phyloP scores from a whole-genome alignment of 2,888 invertebrate species.

The Sylvicola cinctus region DNA sequence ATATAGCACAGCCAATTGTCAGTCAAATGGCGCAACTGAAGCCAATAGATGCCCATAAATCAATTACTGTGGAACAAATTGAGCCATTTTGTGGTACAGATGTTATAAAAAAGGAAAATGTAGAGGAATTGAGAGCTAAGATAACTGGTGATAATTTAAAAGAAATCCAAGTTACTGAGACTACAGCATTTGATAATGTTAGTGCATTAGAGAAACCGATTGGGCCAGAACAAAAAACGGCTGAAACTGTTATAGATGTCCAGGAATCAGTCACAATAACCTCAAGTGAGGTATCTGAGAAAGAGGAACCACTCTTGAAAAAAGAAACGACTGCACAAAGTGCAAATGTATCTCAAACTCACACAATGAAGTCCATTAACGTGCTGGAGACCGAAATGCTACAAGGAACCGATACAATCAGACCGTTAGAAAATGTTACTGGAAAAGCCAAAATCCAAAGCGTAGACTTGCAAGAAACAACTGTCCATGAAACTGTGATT shows the following conservation, averaged over 20 bases:
- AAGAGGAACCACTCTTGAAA: constrained; percentile 25
- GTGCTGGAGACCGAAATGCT: constrained; percentile 17
- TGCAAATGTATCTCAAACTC: constrained; percentile 10
- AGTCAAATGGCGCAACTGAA: constrained; percentile 18
- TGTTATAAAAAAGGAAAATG: constrained; percentile 15
- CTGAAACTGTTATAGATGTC: constrained; percentile 19
- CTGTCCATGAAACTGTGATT: constrained; percentile 13
- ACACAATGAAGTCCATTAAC: constrained; percentile 10
- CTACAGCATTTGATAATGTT: constrained; percentile 21
- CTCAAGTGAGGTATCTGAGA: constrained; percentile 28
- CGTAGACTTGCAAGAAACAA: constrained; percentile 17
- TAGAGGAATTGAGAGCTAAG: constrained; percentile 13
- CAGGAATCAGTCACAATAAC: constrained; percentile 26
- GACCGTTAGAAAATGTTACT: constrained; percentile 12
- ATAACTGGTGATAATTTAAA: constrained; percentile 18
- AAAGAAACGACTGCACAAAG: constrained; percentile 21
- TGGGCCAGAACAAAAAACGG: constrained; percentile 10
- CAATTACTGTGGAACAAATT: constrained; percentile 26
- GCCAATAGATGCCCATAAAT: constrained; percentile 21
- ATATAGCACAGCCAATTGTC: constrained; percentile 14
- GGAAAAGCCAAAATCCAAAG: constrained; percentile 16
- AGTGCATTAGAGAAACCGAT: constrained; percentile 9
- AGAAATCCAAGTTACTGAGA: constrained; percentile 18
- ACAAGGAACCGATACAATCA: constrained; percentile 19
- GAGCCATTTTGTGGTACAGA: constrained; percentile 26